Conservation (phyloP, 1,140 invertebrate genomes). For the Xylocopa sonorina region DNA sequence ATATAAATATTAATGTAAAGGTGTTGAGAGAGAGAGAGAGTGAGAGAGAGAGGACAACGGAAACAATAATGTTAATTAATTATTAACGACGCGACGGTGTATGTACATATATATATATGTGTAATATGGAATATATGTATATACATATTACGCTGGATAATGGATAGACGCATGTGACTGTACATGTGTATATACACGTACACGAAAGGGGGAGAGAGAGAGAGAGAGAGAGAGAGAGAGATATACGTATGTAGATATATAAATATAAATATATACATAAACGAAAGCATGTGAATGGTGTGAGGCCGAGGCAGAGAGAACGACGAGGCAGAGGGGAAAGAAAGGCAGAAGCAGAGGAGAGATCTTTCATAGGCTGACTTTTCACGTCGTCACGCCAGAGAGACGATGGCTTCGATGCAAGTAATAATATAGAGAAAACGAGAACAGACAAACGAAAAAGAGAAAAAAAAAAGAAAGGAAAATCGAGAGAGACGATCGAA, state of each 20-base stretch:
- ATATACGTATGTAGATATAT: constrained; percentile 60
- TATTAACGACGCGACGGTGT: constrained; percentile 48
- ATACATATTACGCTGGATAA: constrained; percentile 36
- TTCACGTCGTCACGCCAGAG: neutral
- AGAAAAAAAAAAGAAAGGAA: neutral
- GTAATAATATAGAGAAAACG: too few species aligned
- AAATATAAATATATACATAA: constrained; percentile 50
- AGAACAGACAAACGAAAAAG: constrained; percentile 5
- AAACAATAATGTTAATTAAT: constrained; percentile 69
- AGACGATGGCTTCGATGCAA: constrained; percentile 26
- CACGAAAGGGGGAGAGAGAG: too few species aligned
- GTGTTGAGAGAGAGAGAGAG: constrained; percentile 50
- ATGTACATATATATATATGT: constrained; percentile 51
- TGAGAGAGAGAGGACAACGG: constrained; percentile 46
- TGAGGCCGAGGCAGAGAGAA: constrained; percentile 25
- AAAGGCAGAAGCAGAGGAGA: neutral
- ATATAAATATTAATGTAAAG: constrained; percentile 60
- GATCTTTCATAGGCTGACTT: neutral
- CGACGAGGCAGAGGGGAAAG: neutral
- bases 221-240: too few species aligned
- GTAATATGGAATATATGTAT: constrained; percentile 43
- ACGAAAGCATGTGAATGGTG: constrained; percentile 27
- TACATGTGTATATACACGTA: constrained; percentile 56
- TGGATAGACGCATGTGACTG: constrained; percentile 35
- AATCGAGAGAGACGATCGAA: neutral